phyloP scores from a whole-genome alignment of 2,113 vertebrate genomes.

The Myotis brandtii region DNA sequence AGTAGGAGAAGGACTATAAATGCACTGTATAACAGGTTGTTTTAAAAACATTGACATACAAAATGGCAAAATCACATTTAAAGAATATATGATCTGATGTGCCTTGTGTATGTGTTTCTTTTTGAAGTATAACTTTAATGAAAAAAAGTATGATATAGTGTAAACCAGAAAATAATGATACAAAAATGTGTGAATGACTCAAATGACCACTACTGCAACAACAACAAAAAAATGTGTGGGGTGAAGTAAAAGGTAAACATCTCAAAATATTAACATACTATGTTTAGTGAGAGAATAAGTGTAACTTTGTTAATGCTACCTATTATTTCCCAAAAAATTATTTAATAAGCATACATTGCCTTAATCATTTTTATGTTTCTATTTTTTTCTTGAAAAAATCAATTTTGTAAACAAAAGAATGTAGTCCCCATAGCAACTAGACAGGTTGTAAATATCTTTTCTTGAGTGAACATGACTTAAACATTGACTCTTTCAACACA shows the following conservation, averaged over 20 bases:
- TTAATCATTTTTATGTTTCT: slow-evolving; percentile 7
- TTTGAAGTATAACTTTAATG: slow-evolving; percentile 57
- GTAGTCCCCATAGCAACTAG: accelerated
- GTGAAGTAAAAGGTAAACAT: not conserved
- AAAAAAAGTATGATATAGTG: not conserved
- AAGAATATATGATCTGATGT: slow-evolving; percentile 31
- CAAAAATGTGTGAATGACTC: slow-evolving; percentile 37
- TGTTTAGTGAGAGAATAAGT: not conserved
- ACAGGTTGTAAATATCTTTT: not conserved
- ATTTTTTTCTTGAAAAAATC: slow-evolving; percentile 3
- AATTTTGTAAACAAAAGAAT: not conserved
- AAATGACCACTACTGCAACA: not conserved
- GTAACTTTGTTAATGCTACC: not conserved
- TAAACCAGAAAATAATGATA: slow-evolving; percentile 7
- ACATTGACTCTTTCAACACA: slow-evolving; percentile 24
- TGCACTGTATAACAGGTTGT: slow-evolving; percentile 58
- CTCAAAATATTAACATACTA: slow-evolving; percentile 5
- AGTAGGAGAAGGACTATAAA: slow-evolving; percentile 60
- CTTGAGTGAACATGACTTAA: slow-evolving; percentile 34
- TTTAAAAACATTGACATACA: slow-evolving; percentile 61
- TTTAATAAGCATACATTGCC: slow-evolving; percentile 4
- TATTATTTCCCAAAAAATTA: slow-evolving; percentile 38
- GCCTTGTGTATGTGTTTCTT: slow-evolving; percentile 23
- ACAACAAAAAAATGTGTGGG: not conserved
- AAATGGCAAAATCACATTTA: slow-evolving; percentile 62